Evolutionary conservation across 2,888 invertebrate genomes (phyloP), one percentile per base, ranked within the genome.

Genomic region (Microchrysa polita): DNA sequence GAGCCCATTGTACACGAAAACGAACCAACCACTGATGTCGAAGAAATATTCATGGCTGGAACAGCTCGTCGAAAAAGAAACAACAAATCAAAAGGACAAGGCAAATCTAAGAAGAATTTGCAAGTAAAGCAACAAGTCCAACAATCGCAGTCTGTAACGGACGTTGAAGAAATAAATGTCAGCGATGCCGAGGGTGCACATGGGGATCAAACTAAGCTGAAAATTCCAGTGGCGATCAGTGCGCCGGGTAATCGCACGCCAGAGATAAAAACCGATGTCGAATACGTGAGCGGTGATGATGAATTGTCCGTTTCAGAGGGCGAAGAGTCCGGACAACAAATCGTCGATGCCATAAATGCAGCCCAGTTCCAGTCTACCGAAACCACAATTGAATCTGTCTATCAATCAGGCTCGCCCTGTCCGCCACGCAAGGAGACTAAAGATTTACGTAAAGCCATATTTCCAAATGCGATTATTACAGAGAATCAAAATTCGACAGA

Each of bases 11-110:
- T 77, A 20, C 42, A 73, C 23, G 78, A 82, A 75, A 77, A 81
- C 0, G 86, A 86, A 75, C 82, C 84, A 14, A 78, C 83, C 1
- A 87, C 87, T 5, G 87, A 87, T 77, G 84, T 85, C 1, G 87
- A 88, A 78, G 87, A 87, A 76, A 81, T 86, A 71, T 82, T 81
- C 74, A 78, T 83, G 27, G 79, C 80, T 2, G 81, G 81, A 7
- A 81, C 81, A 12, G 81, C 81, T 55, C 80, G 82, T 9, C 81
- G 83, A 67, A 84, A 83, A 77, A 85, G 83, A 76, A 72, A 80
- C 2, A 82, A 14, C n/a, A 69, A 82, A 78, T 79, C 80, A 5
- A 82, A 83, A 73, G 79, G 79, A 18, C 67, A 74, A 52, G 52
- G 23, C 44, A 74, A 75, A 73, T 78, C 78, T n/a, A 83, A 82